Evolutionary conservation across 2,113 vertebrate genomes (phyloP), one percentile per base, ranked within the genome.

Genomic region (Trinectes maculatus): DNA sequence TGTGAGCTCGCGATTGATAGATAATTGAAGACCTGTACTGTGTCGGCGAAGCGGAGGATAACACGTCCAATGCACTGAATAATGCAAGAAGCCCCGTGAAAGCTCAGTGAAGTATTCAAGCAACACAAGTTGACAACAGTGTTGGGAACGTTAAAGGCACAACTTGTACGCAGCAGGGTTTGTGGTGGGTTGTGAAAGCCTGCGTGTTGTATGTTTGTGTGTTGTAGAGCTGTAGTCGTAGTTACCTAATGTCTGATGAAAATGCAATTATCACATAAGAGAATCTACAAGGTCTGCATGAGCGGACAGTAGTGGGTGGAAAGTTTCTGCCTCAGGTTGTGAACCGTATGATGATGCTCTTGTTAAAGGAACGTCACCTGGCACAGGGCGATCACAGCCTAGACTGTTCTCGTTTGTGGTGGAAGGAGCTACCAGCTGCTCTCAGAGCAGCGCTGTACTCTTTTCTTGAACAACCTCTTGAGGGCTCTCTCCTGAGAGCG

Each of bases 31-130:
- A 77, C 51, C 65, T 77, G 52, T 60, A 59, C 55, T 47, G 29
- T 28, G 60, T 31, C 8, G 29, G n/a, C n/a, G 29, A 31, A 51
- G 53, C 67, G 43, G 60, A 75, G 60, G 78, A 79, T 85, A 85
- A 84, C 69, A 87, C 85, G 85, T 57, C 77, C 67, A 58, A 79
- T 73, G 60, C 80, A 48, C 82, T 91, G 70, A 91, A 90, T 91
- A 89, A 89, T 90, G 88, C 63, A 89, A 80, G 56, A 59, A 60
- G 68, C 31, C 43, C 68, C 83, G 74, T 85, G 78, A 87, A 88
- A 82, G 83, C 84, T 81, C 80, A 80, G 85, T 46, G 28, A 31
- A 69, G 73, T 71, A 63, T 81, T 82, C 63, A 73, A 60, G 77
- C 67, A n/a, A 24, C 72, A 72, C 29, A 74, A 61, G 53, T 65